A percentile compares a stretch with the other conserved stretches of the same genome.
Evolutionary conservation across 2,113 vertebrate genomes (phyloP).

Genomic region (Azemiops feae): DNA sequence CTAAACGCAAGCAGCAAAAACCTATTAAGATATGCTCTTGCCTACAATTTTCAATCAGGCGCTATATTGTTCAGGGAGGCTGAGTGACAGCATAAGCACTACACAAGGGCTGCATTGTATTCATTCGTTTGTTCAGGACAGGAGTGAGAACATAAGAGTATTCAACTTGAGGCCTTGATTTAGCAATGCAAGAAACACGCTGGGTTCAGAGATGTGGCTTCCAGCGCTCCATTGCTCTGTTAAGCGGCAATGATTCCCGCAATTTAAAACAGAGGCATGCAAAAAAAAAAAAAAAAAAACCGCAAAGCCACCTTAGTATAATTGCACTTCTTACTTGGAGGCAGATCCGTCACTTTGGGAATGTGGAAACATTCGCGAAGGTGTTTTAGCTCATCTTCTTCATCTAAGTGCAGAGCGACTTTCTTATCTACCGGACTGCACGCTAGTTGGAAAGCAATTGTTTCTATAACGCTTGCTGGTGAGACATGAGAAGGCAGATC

Average conservation of each 20-base stretch:
- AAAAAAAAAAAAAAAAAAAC: background rate
- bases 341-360: conserved; percentile 83
- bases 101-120: conserved; percentile 37
- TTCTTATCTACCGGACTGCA: conserved; percentile 72
- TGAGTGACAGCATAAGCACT: conserved; percentile 63
- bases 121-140: conserved; percentile 38
- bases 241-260: conserved; percentile 46
- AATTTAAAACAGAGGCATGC: conserved; percentile 47
- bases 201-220: conserved; percentile 52
- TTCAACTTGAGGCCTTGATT: conserved; percentile 58
- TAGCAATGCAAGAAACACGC: conserved; percentile 42
- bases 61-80: conserved; percentile 64
- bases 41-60: conserved; percentile 72
- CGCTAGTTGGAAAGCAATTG: conserved; percentile 64
- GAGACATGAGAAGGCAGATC: conserved; percentile 53
- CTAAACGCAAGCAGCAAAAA: conserved; percentile 4
- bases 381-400: conserved; percentile 76
- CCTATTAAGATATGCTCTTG: conserved; percentile 56
- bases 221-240: conserved; percentile 51
- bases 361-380: conserved; percentile 78
- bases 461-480: conserved; percentile 66
- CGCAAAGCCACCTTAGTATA: background rate
- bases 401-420: conserved; percentile 80
- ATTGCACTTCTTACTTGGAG: conserved; percentile 77
- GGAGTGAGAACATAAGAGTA: conserved; percentile 47